Base-by-base conservation (phyloP, 2,888 invertebrate genomes). In the Erebia palarica region DNA sequence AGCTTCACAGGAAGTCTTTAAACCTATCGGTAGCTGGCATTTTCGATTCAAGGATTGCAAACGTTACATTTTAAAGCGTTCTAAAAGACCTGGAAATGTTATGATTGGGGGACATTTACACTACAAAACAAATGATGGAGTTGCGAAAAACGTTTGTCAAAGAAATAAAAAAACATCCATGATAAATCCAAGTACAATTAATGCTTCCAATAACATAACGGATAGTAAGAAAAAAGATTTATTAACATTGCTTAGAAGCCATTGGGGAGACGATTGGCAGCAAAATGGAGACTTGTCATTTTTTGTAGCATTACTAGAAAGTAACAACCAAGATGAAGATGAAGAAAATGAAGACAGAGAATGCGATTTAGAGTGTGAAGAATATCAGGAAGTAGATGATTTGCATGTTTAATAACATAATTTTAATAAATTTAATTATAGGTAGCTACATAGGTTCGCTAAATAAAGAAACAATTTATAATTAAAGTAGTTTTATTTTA, bases 301-400 rank as follows among this genome's bases (percentile, higher is more conserved):
- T 14, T 16, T 59, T 59, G 58, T 59, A 59, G 58, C 58, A 14
- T 59, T 59, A 59, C 58, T 21, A 59, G 58, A 59, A 59, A 59
- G 58, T 59, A 59, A 59, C 58, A 59, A 59, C 58, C 58, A 59
- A 59, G 58, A 59, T 59, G 58, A 59, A 59, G 58, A 27, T 59
- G 58, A 59, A 27, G 49, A 49, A 49, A 49, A n/a, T n/a, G n/a
- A n/a, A n/a, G n/a, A n/a, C n/a, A n/a, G n/a, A n/a, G n/a, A n/a
- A n/a, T n/a, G n/a, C n/a, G n/a, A n/a, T n/a, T n/a, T n/a, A n/a
- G n/a, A n/a, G n/a, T n/a, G n/a, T n/a, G n/a, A n/a, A n/a, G n/a
- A n/a, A n/a, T n/a, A n/a, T n/a, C n/a, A n/a, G n/a, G n/a, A n/a
- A n/a, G n/a, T n/a, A n/a, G n/a, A n/a, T n/a, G n/a, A n/a, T n/a